Percentiles rank a stretch among this genome's conserved stretches.
Evolutionary conservation across 2,888 invertebrate genomes (phyloP).

Genomic region (Microplitis deprimator): DNA sequence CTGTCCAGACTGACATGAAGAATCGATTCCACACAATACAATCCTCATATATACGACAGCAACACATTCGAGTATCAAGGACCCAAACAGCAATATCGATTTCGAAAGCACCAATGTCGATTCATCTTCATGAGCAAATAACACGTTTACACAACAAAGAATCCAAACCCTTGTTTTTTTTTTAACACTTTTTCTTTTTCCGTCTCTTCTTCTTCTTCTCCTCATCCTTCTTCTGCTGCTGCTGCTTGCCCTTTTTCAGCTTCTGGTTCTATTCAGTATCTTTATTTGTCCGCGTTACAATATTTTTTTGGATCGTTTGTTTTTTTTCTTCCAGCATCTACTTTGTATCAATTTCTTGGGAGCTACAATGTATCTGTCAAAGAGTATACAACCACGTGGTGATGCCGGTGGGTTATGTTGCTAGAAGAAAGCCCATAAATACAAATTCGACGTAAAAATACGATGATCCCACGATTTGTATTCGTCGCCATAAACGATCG

Average conservation of each 20-base stretch:
- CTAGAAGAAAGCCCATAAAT: constrained; percentile 15
- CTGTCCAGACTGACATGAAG: constrained; percentile 10
- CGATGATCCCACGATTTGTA: constrained; percentile 31
- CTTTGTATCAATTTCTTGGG: constrained; percentile 13
- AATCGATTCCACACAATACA: background rate
- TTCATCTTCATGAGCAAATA: constrained; percentile 20
- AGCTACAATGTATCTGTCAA: constrained; percentile 7
- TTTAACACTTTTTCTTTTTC: background rate
- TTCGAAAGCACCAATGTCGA: background rate
- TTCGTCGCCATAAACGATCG: constrained; percentile 35
- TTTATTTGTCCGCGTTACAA: too few relatives aligned
- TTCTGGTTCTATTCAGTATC: too few relatives aligned
- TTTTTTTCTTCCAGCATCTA: constrained; percentile 1
- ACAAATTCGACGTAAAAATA: constrained; percentile 33
- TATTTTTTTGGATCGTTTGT: background rate
- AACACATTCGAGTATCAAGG: background rate
- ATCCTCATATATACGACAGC: background rate
- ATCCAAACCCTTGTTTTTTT: background rate
- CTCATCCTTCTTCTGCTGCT: background rate
- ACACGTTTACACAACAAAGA: constrained; percentile 8
- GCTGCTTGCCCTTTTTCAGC: background rate
- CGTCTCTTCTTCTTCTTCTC: background rate
- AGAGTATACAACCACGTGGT: background rate
- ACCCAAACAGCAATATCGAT: constrained; percentile 12
- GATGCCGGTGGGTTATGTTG: background rate